These are phyloP conservation scores for Anas platyrhynchos DNA, from an alignment of 2,113 vertebrate genomes.

Conservation along the genomic window DNA sequence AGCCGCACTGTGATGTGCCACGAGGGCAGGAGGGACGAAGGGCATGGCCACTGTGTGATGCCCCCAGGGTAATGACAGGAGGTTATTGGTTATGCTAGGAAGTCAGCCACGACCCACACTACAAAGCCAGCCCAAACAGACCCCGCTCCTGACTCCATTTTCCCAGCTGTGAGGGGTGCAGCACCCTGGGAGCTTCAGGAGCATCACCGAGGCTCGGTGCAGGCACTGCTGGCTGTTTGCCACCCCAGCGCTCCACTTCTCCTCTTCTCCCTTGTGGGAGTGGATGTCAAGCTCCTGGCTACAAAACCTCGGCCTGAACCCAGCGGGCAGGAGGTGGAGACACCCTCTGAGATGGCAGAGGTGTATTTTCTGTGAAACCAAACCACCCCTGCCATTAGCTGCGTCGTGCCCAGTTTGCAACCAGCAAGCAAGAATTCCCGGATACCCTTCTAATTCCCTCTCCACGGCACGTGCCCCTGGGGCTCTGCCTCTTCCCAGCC, in stretches of 20 bases:
- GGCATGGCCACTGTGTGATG: neutral
- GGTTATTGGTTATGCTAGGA: neutral
- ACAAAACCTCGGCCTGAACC: neutral
- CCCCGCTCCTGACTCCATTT: neutral
- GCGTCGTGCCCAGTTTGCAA: neutral
- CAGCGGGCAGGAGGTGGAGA: neutral
- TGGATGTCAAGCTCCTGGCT: conserved; percentile 10
- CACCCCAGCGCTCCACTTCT: neutral
- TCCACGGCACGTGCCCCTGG: neutral
- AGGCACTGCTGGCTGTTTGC: neutral
- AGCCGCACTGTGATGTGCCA: neutral
- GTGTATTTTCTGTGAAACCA: neutral
- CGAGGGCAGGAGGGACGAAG: neutral
- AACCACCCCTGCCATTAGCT: neutral
- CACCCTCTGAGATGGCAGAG: neutral
- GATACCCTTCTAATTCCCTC: neutral
- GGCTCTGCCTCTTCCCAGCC: neutral
- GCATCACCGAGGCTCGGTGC: fast-evolving
- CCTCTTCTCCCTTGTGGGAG: neutral
- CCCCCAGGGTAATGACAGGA: neutral
- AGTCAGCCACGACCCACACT: neutral
- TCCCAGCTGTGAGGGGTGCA: neutral
- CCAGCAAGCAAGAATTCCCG: neutral
- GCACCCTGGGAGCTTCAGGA: neutral
- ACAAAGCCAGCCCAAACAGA: neutral